These are phyloP conservation scores for Axinella damicornis DNA, from an alignment of 37 sponge, comb jelly and placozoan genomes.

Conservation along the genomic window DNA sequence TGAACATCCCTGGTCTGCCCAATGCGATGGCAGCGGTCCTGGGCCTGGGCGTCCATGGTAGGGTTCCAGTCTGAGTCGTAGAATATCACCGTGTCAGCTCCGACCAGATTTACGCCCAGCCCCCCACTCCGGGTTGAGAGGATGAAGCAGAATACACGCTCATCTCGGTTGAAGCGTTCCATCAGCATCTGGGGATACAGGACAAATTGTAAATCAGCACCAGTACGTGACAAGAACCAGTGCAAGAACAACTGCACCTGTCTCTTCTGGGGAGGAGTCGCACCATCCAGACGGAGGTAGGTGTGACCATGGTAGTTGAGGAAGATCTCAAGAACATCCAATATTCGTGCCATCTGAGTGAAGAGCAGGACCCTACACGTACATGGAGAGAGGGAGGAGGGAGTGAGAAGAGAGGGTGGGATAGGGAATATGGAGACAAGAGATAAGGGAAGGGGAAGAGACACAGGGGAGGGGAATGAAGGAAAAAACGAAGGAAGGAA, in stretches of 20 bases:
- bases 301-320: conserved; percentile 97
- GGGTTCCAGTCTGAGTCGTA: conserved; percentile 99
- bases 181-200: conserved; percentile 77
- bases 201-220: neutral
- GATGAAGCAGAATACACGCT: conserved; percentile 96
- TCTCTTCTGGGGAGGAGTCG: conserved; percentile 87
- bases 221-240: too few relatives aligned
- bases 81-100: conserved; percentile 98
- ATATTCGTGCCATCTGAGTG: conserved; percentile 98
- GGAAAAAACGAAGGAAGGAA: conserved; percentile 1
- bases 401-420: neutral
- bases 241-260: conserved; percentile 60
- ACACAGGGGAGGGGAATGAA: neutral
- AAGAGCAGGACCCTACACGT: conserved; percentile 87
- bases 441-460: neutral
- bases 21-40: conserved; percentile 98
- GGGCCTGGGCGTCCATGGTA: conserved; percentile 99
- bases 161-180: conserved; percentile 97
- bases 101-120: conserved; percentile 96
- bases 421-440: neutral
- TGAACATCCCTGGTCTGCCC: conserved; percentile 99
- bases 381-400: neutral
- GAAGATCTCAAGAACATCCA: conserved; percentile 96
- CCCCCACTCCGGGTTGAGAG: conserved; percentile 99
- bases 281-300: conserved; percentile 96